Percentiles rank a stretch among this genome's conserved stretches.
These are phyloP conservation scores for Capra hircus DNA, from an alignment of 2,113 vertebrate genomes.

Conservation along the genomic window DNA sequence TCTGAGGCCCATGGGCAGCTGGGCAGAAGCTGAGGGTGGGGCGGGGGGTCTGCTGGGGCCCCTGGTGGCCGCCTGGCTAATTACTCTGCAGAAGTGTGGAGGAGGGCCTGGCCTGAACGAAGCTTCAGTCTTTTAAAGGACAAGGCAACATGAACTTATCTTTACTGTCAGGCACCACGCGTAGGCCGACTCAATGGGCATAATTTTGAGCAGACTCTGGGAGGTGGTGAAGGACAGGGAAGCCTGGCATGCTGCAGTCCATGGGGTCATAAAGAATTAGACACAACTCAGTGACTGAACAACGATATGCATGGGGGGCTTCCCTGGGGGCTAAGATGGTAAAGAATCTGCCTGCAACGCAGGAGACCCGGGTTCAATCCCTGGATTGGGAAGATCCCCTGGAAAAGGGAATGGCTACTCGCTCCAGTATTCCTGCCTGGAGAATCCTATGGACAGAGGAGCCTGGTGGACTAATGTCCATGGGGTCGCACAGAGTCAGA, in stretches of 20 bases:
- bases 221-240: not conserved
- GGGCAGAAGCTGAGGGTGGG: not conserved
- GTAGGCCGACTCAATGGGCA: not conserved
- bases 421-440: not conserved
- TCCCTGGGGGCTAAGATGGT: not conserved
- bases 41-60: not conserved
- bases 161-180: not conserved
- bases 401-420: not conserved
- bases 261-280: not conserved
- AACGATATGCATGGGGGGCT: not conserved
- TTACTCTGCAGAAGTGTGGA: accelerated
- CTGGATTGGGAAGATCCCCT: not conserved
- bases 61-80: not conserved
- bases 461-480: not conserved
- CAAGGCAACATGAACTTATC: not conserved
- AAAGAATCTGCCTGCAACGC: not conserved
- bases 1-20: accelerated
- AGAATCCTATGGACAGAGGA: not conserved
- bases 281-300: not conserved
- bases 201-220: not conserved
- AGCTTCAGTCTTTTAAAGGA: not conserved
- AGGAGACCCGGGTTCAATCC: not conserved
- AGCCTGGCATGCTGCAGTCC: not conserved
- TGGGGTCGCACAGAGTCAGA: not conserved
- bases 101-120: not conserved